Evolutionary conservation across 2,113 vertebrate species (phyloP), one percentile per base, ranked within the genome.

Genomic region (Trogon melanurus): DNA sequence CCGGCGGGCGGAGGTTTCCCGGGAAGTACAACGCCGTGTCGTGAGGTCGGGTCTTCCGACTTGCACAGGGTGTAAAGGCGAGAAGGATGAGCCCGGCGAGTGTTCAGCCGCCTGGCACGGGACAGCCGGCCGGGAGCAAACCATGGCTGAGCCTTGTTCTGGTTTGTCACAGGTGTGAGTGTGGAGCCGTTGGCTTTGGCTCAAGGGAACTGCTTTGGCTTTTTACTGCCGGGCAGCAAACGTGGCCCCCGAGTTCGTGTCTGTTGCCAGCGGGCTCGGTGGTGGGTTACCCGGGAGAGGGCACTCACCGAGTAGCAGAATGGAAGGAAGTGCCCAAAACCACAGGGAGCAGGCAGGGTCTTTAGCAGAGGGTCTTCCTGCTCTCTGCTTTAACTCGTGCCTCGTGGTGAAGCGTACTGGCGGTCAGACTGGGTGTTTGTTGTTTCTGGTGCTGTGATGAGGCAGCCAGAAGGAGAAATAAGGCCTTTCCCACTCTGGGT

Each of bases 171-270:
- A 22, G 1, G 20, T 3, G 1, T 4, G 13, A 48, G 21, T 4
- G 10, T 4, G 54, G 66, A 44, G 21, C 11, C 1, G 26, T 25
- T 54, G 13, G 8, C 22, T 16, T 9, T 0, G 1, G 38, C 30
- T 20, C 13, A 7, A 0, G 3, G 44, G 54, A 22, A 10, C 47
- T 27, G 47, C 45, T 30, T 6, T 30, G 62, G 67, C 16, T 47
- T 57, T 14, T n/a, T 16, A 6, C 15, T 22, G 2, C 34, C 6
- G 75, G 10, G 36, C 50, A 13, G 50, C 6, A 44, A 36, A 6
- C 3, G 0, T 2, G 56, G 8, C 64, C 23, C 44, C 23, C 0
- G 34, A 34, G 50, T 4, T 9, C 3, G 7, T 2, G 26, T 10
- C 3, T 3, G 27, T 9, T 10, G n/a, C 10, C n/a, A 30, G 29